These are phyloP conservation scores for Arenaria interpres DNA, from an alignment of 2,113 vertebrate genomes.

Conservation along the genomic window DNA sequence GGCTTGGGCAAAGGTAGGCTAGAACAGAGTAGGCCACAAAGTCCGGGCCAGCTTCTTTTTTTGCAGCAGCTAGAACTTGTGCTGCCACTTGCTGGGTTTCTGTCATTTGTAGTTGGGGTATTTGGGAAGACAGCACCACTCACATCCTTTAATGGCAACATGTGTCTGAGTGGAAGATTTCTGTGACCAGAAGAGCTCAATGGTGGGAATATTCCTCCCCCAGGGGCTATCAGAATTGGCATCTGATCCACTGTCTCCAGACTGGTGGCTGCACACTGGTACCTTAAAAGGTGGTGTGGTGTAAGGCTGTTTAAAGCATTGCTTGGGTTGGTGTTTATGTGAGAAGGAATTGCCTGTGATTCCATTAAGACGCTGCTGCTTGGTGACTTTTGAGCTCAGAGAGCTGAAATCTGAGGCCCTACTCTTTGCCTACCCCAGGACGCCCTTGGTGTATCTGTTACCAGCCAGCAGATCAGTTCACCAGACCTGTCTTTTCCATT, in stretches of 20 bases:
- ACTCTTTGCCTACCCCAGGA: not conserved
- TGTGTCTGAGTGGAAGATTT: not conserved
- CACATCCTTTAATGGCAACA: not conserved
- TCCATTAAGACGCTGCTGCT: not conserved
- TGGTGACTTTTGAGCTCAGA: not conserved
- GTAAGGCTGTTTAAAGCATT: not conserved
- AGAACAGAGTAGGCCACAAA: not conserved
- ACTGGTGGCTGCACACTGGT: not conserved
- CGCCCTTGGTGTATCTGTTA: not conserved
- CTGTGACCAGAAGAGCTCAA: not conserved
- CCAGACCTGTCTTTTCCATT: not conserved
- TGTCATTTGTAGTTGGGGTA: not conserved
- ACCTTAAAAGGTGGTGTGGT: not conserved
- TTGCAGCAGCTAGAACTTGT: not conserved
- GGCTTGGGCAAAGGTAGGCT: not conserved
- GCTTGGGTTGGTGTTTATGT: not conserved
- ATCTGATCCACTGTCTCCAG: not conserved
- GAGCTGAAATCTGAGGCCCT: not conserved
- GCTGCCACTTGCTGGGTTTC: not conserved
- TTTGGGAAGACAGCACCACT: not conserved
- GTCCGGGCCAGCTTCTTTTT: not conserved
- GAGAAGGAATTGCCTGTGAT: not conserved
- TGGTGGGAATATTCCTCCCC: rapidly evolving
- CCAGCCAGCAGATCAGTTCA: not conserved
- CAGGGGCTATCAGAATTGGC: not conserved